These are phyloP conservation scores for Pipra filicauda DNA, from an alignment of 2,113 vertebrate genomes.

Conservation along the genomic window DNA sequence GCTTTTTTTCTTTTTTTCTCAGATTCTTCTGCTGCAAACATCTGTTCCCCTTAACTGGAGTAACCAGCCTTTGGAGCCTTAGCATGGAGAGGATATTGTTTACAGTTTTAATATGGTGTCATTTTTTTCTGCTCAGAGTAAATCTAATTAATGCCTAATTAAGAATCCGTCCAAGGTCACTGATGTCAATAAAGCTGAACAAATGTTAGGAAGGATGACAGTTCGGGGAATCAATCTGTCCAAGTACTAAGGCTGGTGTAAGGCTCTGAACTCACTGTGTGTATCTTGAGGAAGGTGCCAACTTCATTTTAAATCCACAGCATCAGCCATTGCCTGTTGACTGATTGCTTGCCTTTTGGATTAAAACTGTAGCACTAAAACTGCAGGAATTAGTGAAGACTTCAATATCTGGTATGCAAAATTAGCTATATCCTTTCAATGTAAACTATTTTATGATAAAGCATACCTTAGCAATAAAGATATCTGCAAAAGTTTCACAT, in stretches of 20 bases:
- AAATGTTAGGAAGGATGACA: not conserved
- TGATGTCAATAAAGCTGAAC: not conserved
- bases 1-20: not conserved
- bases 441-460: not conserved
- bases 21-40: not conserved
- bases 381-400: not conserved
- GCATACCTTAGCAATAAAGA: not conserved
- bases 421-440: not conserved
- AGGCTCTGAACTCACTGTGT: not conserved
- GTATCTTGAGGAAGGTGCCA: not conserved
- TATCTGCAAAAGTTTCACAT: not conserved
- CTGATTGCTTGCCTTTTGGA: not conserved
- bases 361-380: not conserved
- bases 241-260: not conserved
- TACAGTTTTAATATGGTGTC: not conserved
- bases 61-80: not conserved
- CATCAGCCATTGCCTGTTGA: not conserved
- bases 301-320: not conserved
- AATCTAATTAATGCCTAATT: slow-evolving; percentile 4
- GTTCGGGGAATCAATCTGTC: not conserved
- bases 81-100: not conserved
- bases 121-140: not conserved
- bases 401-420: not conserved
- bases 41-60: not conserved
- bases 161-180: not conserved